Evolutionary conservation across 2,888 invertebrate species (phyloP), one percentile per base, ranked within the genome.

Genomic region (Luffia ferchaultella): DNA sequence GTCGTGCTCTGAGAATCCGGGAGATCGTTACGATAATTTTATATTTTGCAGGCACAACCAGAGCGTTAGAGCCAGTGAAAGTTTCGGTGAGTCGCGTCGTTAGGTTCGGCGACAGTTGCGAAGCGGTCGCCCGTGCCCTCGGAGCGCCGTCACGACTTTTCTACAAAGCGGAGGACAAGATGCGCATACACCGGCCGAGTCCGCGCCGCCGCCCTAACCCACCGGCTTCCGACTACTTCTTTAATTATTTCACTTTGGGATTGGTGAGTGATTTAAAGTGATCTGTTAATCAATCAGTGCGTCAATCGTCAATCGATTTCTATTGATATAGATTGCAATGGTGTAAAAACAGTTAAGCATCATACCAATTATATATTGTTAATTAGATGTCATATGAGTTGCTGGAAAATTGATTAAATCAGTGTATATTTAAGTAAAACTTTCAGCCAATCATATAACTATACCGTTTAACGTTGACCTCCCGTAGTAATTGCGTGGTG

Each of bases 81-180:
- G 83, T 87, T 54, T 77, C 85, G 44, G 83, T 91, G 53, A 87
- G 88, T 44, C 87, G 90, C 57, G 89, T 91, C 68, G 86, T 96
- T 16, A 86, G 91, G 55, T 92, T 96, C 78, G 95, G 95, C 1
- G 93, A 94, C 69, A 90, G 91, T 43, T 93, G 93, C 59, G 94
- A 96, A 75, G 94, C 95, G 71, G 96, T 99, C 47, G 88, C 93
- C 42, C 89, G 93, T 20, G 90, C 92, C 51, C 85, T 99, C 52
- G 98, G 98, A 0, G 94, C 96, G 1, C 98, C 99, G 0, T 94
- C 94, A 52, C 87, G 89, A 51, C 91, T 97, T 1, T 98, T 96
- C 83, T 99, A 94, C 83, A 99, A 99, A 82, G 93, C 97, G 44
- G 98, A 99, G 75, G 98, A 99, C 75, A 99, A 98, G 86, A 98